Evolutionary conservation across 2,797 vertebrate species (phyloP).

Genomic region (Clarias platycephalus): DNA sequence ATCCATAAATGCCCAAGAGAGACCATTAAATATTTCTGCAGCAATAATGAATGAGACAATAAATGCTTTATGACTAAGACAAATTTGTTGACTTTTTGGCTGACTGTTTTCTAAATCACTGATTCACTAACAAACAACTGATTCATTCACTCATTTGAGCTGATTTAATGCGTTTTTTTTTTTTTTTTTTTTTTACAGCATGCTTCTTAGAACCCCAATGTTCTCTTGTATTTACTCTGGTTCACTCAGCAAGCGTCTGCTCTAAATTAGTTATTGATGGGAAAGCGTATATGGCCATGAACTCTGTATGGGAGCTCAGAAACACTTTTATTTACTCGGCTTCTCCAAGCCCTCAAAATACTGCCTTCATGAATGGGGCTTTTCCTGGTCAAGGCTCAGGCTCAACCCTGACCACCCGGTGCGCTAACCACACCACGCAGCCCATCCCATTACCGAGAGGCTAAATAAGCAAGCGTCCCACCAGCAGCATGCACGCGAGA

Average conservation of each 20-base stretch:
- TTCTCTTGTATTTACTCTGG: constrained; percentile 40
- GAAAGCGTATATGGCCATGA: constrained; percentile 35
- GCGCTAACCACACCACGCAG: constrained; percentile 53
- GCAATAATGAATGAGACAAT: constrained; percentile 5
- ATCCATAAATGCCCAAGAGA: constrained; percentile 7
- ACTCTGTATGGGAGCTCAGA: constrained; percentile 39
- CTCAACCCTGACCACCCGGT: constrained; percentile 49
- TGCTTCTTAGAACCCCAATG: constrained; percentile 27
- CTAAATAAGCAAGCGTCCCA: constrained; percentile 53
- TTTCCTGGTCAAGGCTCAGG: constrained; percentile 36
- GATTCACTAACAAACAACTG: not conserved
- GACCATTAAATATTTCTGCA: constrained; percentile 36
- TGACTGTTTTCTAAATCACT: too few species aligned
- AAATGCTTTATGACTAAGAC: not conserved
- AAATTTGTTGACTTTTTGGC: constrained; percentile 6
- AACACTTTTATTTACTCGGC: constrained; percentile 45
- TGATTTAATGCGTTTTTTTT: not conserved
- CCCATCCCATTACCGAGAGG: constrained; percentile 57
- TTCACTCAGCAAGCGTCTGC: constrained; percentile 8
- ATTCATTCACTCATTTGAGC: not conserved
- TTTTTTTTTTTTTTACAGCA: constrained; percentile 19
- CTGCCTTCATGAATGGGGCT: constrained; percentile 44
- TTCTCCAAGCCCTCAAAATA: constrained; percentile 50
- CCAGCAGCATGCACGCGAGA: constrained; percentile 42
- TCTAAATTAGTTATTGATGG: constrained; percentile 52